phyloP scores from a whole-genome alignment of 2,113 vertebrate genomes.

The Polyodon spathula region DNA sequence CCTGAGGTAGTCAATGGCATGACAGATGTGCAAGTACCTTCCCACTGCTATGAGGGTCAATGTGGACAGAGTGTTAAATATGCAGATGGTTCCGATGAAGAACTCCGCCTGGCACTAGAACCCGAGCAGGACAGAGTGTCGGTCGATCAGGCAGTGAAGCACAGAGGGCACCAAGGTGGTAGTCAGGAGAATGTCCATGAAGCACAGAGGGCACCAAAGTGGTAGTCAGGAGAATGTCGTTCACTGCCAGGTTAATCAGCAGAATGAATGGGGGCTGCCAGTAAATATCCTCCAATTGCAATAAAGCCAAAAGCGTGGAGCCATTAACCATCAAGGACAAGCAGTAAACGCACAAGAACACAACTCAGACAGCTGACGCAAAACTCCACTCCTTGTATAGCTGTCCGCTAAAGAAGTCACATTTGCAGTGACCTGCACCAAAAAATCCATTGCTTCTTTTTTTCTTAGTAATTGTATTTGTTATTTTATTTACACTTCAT shows the following conservation, averaged over 20 bases:
- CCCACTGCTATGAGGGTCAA: conserved; percentile 48
- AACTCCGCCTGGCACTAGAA: conserved; percentile 39
- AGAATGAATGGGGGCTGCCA: conserved; percentile 38
- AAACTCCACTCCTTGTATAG: too few species aligned
- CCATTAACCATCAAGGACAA: conserved; percentile 30
- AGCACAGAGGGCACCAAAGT: conserved; percentile 30
- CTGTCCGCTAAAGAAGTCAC: too few species aligned
- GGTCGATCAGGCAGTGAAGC: conserved; percentile 27
- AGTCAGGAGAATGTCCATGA: conserved; percentile 36
- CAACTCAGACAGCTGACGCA: conserved; percentile 14
- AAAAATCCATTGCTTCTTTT: too few species aligned
- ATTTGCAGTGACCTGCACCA: too few species aligned
- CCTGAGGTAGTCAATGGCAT: conserved; percentile 34
- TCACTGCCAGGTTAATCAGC: conserved; percentile 37
- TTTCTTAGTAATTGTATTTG: too few species aligned
- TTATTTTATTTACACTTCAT: too few species aligned
- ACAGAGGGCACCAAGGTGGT: conserved; percentile 29
- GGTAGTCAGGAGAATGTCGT: conserved; percentile 37
- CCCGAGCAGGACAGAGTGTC: conserved; percentile 25
- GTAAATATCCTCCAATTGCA: conserved; percentile 30
- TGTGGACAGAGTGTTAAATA: conserved; percentile 36
- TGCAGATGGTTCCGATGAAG: conserved; percentile 25
- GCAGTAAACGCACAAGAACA: conserved; percentile 29
- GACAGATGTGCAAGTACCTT: conserved; percentile 46
- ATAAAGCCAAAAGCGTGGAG: conserved; percentile 21